Percentiles rank a stretch among this genome's conserved stretches.
These are phyloP conservation scores for Melanerpes formicivorus DNA, from an alignment of 2,113 vertebrate genomes.

Conservation along the genomic window DNA sequence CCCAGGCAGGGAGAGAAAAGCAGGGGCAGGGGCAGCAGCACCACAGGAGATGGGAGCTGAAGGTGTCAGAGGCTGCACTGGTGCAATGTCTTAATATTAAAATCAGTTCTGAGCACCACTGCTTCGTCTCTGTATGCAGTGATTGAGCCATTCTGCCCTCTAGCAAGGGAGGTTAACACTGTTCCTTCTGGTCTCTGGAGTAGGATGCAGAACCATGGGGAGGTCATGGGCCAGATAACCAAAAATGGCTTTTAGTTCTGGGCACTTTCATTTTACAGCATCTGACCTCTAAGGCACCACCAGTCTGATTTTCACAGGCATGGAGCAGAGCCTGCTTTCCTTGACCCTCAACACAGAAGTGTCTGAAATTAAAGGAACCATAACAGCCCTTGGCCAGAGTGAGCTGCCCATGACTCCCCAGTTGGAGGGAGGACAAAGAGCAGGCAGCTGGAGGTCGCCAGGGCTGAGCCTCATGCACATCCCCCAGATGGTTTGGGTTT, in stretches of 20 bases:
- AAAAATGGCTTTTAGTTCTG: constrained; percentile 51
- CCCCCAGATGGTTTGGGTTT: background rate
- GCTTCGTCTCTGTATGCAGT: background rate
- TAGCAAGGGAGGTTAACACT: constrained; percentile 24
- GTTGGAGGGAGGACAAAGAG: background rate
- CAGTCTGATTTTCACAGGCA: constrained; percentile 15
- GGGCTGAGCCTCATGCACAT: rapidly evolving
- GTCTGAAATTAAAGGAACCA: background rate
- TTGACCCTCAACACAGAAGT: background rate
- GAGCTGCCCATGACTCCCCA: rapidly evolving
- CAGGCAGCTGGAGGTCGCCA: background rate
- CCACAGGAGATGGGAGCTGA: background rate
- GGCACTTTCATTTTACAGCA: constrained; percentile 24
- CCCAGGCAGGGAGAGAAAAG: rapidly evolving
- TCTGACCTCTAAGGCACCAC: background rate
- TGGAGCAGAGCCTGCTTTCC: background rate
- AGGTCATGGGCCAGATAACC: constrained; percentile 47
- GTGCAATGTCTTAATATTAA: background rate
- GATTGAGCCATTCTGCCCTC: constrained; percentile 13
- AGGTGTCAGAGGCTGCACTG: background rate
- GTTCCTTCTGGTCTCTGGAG: constrained; percentile 4
- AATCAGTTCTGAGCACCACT: background rate
- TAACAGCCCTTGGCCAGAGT: background rate
- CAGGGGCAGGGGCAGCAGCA: rapidly evolving
- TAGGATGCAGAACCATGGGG: background rate